Conservation (phyloP, 2,113 vertebrate genomes). For the Caranx melampygus region DNA sequence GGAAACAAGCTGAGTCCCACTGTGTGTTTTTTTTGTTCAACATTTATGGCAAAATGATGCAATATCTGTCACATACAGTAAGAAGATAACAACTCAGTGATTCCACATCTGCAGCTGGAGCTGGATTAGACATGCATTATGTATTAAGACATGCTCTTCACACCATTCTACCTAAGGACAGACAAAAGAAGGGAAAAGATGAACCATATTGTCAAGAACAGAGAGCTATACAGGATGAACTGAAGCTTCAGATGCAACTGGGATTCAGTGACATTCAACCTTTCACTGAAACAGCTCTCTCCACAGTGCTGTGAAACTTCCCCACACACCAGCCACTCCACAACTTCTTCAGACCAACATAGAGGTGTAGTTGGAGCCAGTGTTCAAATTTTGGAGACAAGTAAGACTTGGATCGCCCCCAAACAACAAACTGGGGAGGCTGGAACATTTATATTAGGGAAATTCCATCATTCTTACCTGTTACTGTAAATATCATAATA, state of each 20-base stretch:
- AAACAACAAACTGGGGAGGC: too few relatives aligned
- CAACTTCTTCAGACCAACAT: background rate
- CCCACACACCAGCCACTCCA: background rate
- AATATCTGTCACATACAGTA: constrained; percentile 33
- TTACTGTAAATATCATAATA: too few relatives aligned
- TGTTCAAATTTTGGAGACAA: too few relatives aligned
- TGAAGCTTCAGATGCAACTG: background rate
- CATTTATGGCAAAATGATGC: constrained; percentile 22
- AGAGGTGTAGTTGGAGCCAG: too few relatives aligned
- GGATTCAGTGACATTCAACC: background rate
- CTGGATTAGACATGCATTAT: constrained; percentile 34
- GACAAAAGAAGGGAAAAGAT: background rate
- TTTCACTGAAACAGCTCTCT: background rate
- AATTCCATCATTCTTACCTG: too few relatives aligned
- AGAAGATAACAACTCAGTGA: constrained; percentile 24
- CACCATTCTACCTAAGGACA: background rate
- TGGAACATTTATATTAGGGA: too few relatives aligned
- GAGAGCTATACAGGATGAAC: background rate
- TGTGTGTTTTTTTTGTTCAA: background rate
- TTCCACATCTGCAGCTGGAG: constrained; percentile 16
- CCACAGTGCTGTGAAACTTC: background rate
- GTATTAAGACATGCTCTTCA: constrained; percentile 11
- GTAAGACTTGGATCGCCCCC: too few relatives aligned
- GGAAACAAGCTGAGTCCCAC: background rate
- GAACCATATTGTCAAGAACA: constrained; percentile 11